Evolutionary conservation across 2,888 invertebrate genomes (phyloP).

Genomic region (Drosophila anomalipes): DNA sequence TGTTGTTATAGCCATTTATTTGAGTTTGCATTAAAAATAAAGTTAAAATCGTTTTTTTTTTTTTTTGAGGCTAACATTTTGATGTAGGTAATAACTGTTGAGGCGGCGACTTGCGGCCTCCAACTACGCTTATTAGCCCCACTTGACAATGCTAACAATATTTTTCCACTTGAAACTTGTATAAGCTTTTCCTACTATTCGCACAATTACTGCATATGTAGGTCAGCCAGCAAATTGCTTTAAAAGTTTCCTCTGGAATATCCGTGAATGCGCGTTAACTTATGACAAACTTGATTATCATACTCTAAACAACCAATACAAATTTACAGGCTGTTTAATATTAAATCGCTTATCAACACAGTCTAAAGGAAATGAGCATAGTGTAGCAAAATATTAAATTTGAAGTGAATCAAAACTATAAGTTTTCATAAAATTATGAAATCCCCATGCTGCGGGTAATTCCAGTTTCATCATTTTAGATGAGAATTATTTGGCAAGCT

Average conservation of each 20-base stretch:
- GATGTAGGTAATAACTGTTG: conserved; percentile 27
- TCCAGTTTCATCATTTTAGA: neutral
- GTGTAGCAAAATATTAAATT: neutral
- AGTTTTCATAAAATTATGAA: neutral
- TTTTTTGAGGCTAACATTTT: conserved; percentile 25
- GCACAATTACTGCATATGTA: neutral
- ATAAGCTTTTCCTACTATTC: conserved; percentile 2
- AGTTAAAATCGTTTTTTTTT: conserved; percentile 38
- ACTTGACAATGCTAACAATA: conserved; percentile 16
- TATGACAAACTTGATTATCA: neutral
- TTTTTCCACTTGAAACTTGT: conserved; percentile 10
- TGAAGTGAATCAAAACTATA: neutral
- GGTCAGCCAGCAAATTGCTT: conserved; percentile 9
- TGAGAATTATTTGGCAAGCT: neutral
- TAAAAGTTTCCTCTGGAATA: neutral
- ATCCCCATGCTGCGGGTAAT: neutral
- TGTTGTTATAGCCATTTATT: conserved; percentile 40
- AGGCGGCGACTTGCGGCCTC: conserved; percentile 27
- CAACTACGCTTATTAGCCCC: conserved; percentile 23
- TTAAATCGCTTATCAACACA: neutral
- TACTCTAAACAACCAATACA: neutral
- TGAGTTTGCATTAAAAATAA: conserved; percentile 42
- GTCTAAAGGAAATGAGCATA: neutral
- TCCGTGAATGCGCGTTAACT: neutral
- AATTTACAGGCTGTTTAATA: neutral